Percentiles rank a stretch among this genome's conserved stretches.
These are phyloP conservation scores for Sinocyclocheilus anophthalmus DNA, from an alignment of 2,113 vertebrate species.

Conservation along the genomic window DNA sequence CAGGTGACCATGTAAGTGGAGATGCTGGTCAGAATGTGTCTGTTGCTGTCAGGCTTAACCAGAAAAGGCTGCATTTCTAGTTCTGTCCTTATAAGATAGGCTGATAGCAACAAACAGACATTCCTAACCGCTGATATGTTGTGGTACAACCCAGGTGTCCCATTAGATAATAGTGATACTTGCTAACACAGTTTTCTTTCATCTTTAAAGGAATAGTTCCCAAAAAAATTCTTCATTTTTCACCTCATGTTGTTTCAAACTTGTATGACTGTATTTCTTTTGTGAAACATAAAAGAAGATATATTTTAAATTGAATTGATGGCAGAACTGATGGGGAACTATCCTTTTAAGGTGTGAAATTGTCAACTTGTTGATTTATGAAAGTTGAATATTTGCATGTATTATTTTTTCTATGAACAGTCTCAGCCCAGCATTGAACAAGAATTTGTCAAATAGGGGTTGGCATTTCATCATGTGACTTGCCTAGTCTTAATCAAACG, in stretches of 20 bases:
- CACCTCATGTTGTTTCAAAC: too few relatives aligned
- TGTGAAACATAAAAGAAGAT: neutral
- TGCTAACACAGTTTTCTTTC: neutral
- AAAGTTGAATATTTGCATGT: neutral
- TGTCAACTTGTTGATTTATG: neutral
- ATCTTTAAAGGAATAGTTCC: neutral
- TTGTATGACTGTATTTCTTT: neutral
- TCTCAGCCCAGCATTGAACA: constrained; percentile 3
- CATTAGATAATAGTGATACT: neutral
- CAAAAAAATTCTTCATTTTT: too few relatives aligned
- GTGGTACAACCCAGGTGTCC: neutral
- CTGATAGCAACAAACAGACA: neutral
- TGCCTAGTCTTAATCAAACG: neutral
- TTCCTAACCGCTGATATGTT: neutral
- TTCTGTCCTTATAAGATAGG: neutral
- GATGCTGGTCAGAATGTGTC: neutral
- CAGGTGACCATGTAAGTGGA: neutral
- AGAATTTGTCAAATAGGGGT: neutral
- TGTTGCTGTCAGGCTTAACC: neutral
- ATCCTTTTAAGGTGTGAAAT: too few relatives aligned
- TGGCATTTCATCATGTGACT: neutral
- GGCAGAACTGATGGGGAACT: too few relatives aligned
- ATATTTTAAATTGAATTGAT: too few relatives aligned
- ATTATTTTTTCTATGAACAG: neutral
- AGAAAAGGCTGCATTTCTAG: neutral